These are phyloP conservation scores for Thunnus maccoyii DNA, from an alignment of 2,113 vertebrate genomes.

Conservation along the genomic window DNA sequence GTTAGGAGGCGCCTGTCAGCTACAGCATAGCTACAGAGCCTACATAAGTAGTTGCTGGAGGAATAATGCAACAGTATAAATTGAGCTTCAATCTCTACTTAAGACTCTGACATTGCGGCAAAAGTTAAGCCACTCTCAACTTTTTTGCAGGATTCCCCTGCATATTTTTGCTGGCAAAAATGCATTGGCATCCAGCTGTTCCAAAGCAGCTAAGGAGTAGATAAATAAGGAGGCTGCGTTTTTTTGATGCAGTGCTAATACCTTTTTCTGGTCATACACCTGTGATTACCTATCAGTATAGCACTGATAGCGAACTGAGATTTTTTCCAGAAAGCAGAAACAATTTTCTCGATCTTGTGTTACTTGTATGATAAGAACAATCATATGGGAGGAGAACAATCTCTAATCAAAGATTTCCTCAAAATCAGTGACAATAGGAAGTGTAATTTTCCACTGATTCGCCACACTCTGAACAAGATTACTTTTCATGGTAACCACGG, in stretches of 20 bases:
- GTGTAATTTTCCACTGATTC: conserved; percentile 46
- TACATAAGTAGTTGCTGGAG: no score
- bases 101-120: background rate
- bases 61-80: no score
- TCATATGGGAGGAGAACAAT: conserved; percentile 2
- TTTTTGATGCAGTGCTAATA: background rate
- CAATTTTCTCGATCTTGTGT: background rate
- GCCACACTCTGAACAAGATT: conserved; percentile 16
- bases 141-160: background rate
- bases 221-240: background rate
- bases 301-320: background rate
- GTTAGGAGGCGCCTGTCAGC: no score
- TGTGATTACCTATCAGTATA: conserved; percentile 21
- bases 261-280: background rate
- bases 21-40: no score
- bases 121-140: background rate
- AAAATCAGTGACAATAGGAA: conserved; percentile 34
- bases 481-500: conserved; percentile 24
- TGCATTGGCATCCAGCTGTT: no score
- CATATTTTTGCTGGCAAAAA: background rate
- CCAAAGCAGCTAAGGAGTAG: background rate
- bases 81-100: no score
- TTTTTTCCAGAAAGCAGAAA: conserved; percentile 4
- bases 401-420: conserved; percentile 45
- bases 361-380: conserved; percentile 2